Conservation (phyloP, 37 sponge, comb jelly and placozoan species). For the Beroe ovata region DNA sequence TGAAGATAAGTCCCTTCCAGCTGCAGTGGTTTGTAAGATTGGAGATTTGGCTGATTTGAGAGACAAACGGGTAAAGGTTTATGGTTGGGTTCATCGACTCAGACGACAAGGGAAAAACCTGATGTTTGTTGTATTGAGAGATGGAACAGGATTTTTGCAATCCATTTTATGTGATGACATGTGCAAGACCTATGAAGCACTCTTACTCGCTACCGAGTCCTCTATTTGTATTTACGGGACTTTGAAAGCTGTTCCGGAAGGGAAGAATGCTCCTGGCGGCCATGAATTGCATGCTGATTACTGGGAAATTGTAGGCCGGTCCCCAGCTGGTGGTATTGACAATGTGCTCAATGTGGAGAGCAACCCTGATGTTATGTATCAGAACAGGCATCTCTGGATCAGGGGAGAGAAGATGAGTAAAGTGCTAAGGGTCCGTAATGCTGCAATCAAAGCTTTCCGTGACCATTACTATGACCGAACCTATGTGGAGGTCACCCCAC, state of each 20-base stretch:
- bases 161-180: constrained; percentile 82
- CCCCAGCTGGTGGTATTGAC: constrained; percentile 95
- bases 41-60: not conserved
- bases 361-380: constrained; percentile 65
- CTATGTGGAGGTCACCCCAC: constrained; percentile 97
- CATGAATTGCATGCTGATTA: constrained; percentile 90
- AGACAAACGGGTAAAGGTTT: constrained; percentile 39
- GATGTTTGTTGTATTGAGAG: constrained; percentile 89
- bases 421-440: constrained; percentile 22
- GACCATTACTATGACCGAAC: constrained; percentile 90
- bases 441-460: constrained; percentile 73
- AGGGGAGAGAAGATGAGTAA: constrained; percentile 63
- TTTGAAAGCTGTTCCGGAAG: constrained; percentile 34
- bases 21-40: constrained; percentile 69
- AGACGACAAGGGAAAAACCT: constrained; percentile 85
- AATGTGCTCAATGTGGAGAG: constrained; percentile 80
- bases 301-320: constrained; percentile 90
- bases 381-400: constrained; percentile 65
- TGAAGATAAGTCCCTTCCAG: constrained; percentile 79
- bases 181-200: constrained; percentile 88
- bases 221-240: constrained; percentile 78
- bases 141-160: constrained; percentile 95
- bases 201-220: constrained; percentile 80
- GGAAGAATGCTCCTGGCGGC: constrained; percentile 91
- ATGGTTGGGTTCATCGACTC: constrained; percentile 90